phyloP scores from a whole-genome alignment of 2,113 vertebrate species.

The Seriola quinqueradiata region DNA sequence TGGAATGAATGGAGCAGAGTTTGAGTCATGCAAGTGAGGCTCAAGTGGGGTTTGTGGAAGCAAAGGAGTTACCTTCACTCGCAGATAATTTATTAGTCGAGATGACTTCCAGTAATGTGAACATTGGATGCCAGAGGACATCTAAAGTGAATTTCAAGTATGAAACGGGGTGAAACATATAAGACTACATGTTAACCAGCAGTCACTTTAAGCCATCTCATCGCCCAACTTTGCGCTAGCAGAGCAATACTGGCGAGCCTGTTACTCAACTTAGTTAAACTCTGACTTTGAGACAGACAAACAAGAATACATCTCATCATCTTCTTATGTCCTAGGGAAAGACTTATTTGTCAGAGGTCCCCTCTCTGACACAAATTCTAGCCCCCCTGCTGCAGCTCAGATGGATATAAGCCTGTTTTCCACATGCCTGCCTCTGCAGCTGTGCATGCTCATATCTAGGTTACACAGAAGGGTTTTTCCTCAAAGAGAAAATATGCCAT shows the following conservation, averaged over 20 bases:
- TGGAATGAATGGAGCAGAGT: neutral
- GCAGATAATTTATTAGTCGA: too few species aligned
- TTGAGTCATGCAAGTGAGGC: neutral
- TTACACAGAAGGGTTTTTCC: slow-evolving; percentile 67
- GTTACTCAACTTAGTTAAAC: neutral
- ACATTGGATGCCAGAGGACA: neutral
- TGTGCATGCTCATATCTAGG: slow-evolving; percentile 78
- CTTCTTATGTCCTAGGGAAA: slow-evolving; percentile 43
- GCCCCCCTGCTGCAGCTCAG: slow-evolving; percentile 61
- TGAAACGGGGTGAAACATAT: too few species aligned
- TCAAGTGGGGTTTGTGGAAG: neutral
- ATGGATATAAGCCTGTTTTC: slow-evolving; percentile 80
- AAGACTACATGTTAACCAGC: too few species aligned
- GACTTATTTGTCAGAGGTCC: slow-evolving; percentile 67
- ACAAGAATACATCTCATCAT: slow-evolving; percentile 29
- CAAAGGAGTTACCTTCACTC: neutral
- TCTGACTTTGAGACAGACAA: slow-evolving; percentile 33
- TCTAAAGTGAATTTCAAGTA: too few species aligned
- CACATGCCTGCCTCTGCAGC: slow-evolving; percentile 81
- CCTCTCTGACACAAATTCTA: slow-evolving; percentile 60
- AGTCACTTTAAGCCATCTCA: too few species aligned
- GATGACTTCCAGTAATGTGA: neutral
- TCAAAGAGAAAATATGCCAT: slow-evolving; percentile 67
- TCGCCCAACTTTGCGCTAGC: too few species aligned
- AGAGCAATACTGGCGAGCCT: too few species aligned